Evolutionary conservation across 2,888 invertebrate species (phyloP).

Genomic region (Petrophora chlorosata): DNA sequence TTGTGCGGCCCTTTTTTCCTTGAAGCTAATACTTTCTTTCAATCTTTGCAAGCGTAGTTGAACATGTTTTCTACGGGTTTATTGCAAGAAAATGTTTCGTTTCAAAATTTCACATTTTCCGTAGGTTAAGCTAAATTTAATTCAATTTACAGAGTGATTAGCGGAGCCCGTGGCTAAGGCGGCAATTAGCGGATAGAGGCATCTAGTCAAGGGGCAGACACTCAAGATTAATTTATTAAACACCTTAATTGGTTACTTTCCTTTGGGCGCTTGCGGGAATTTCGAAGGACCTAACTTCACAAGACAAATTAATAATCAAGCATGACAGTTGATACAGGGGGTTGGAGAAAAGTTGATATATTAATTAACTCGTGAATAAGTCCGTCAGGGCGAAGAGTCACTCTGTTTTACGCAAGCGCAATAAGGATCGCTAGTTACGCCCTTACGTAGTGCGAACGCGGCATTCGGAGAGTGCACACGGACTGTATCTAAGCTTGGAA

Average conservation of each 20-base stretch:
- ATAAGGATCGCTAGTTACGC: constrained; percentile 62
- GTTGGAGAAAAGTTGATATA: constrained; percentile 80
- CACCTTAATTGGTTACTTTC: constrained; percentile 46
- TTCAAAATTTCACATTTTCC: constrained; percentile 22
- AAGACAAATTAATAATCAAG: constrained; percentile 74
- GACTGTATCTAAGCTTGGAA: constrained; percentile 32
- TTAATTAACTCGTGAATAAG: constrained; percentile 82
- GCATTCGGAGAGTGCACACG: constrained; percentile 59
- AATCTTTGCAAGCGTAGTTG: constrained; percentile 8
- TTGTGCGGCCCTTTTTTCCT: neutral
- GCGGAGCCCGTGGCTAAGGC: constrained; percentile 41
- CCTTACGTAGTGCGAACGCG: constrained; percentile 72
- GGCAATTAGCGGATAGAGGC: constrained; percentile 51
- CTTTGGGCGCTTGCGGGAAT: constrained; percentile 34
- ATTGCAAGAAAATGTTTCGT: constrained; percentile 12
- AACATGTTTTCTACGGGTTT: constrained; percentile 5
- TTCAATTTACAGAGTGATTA: constrained; percentile 49
- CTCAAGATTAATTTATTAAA: constrained; percentile 54
- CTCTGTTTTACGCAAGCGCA: constrained; percentile 77
- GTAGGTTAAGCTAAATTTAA: constrained; percentile 35
- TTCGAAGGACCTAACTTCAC: constrained; percentile 36
- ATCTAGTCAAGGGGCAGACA: constrained; percentile 45
- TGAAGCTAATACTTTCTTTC: constrained; percentile 14
- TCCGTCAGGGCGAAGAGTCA: constrained; percentile 77
- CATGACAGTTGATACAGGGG: constrained; percentile 71